A percentile compares a stretch with the other conserved stretches of the same genome.
phyloP scores from a whole-genome alignment of 2,797 vertebrate species.

The Notolabrus celidotus region DNA sequence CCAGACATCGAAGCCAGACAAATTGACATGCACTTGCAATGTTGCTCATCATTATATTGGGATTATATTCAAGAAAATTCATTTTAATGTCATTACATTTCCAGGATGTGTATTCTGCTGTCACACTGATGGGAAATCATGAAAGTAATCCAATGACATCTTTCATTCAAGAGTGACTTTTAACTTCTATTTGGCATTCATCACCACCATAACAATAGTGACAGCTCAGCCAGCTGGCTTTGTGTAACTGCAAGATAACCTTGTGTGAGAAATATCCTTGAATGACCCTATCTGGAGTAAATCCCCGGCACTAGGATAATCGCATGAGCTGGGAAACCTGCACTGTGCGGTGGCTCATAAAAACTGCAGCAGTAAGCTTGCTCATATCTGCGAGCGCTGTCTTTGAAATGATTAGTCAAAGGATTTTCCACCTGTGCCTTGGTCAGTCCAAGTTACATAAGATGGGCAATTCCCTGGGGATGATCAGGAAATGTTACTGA shows the following conservation, averaged over 20 bases:
- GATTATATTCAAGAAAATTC: slow-evolving; percentile 4
- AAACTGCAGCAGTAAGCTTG: slow-evolving; percentile 37
- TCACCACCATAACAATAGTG: slow-evolving; percentile 32
- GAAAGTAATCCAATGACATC: slow-evolving; percentile 24
- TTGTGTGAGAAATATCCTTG: slow-evolving; percentile 41
- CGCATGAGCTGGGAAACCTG: slow-evolving; percentile 46
- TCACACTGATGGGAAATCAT: slow-evolving; percentile 26
- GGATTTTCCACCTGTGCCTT: slow-evolving; percentile 50
- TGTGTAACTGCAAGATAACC: slow-evolving; percentile 22
- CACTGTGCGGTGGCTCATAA: slow-evolving; percentile 41
- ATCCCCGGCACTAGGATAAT: slow-evolving; percentile 54
- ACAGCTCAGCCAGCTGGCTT: slow-evolving; percentile 32
- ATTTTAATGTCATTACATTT: slow-evolving; percentile 13
- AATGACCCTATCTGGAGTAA: slow-evolving; percentile 51
- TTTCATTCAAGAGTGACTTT: slow-evolving; percentile 3
- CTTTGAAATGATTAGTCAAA: slow-evolving; percentile 71
- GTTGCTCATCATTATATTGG: background rate
- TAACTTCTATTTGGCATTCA: slow-evolving; percentile 43
- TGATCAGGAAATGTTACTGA: slow-evolving; percentile 61
- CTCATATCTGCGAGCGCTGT: slow-evolving; percentile 33
- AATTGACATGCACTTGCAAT: background rate
- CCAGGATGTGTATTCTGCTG: slow-evolving; percentile 21
- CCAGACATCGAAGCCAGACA: slow-evolving; percentile 1
- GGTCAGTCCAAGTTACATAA: slow-evolving; percentile 53
- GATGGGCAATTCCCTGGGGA: slow-evolving; percentile 80